Base-by-base conservation (phyloP, 2,888 invertebrate species). In the Drosophila monieri region DNA sequence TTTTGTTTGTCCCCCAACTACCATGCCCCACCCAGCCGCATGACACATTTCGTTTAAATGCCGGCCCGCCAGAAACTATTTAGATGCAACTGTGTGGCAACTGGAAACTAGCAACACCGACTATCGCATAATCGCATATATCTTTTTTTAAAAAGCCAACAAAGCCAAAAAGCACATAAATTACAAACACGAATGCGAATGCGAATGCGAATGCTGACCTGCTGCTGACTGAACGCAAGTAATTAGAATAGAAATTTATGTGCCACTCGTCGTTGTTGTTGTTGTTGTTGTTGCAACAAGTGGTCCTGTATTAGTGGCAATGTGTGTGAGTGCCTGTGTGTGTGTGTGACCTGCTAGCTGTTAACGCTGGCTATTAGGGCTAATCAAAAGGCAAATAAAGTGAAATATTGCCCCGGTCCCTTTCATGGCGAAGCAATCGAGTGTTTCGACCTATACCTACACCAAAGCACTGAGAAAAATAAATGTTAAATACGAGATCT, bases 301-400 rank as follows among this genome's bases (percentile, higher is more conserved):
- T 74, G 74, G 53, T 49, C 37, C 18, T 59, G 61, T 68, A 39
- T 41, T 46, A 69, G 71, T 72, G 66, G 74, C 72, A 67, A 57
- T 0, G 27, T 3, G 65, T 39, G 64, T 18, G 44, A 2, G 8
- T 27, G 25, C 8, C 1, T 9, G 9, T 27, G 56, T 46, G 21
- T 30, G 48, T 44, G 67, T 68, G 48, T 51, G 70, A 44, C 60
- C 61, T 49, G 52, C 51, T 78, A 53, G 47, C 68, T 70, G 59
- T 73, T 71, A 58, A 65, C 51, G 53, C 53, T 57, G 60, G 74
- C 85, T 73, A 85, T 87, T 85, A 76, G 61, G 83, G 77, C 85
- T 81, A 87, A 84, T 84, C 88, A 87, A 84, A 84, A 77, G 79
- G 74, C 79, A 78, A 84, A 84, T 85, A 87, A 87, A 85, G 73